A percentile compares a stretch with the other conserved stretches of the same genome.
phyloP scores from a whole-genome alignment of 92 coral and sea anemone species.

The Epizoanthus rinbou region DNA sequence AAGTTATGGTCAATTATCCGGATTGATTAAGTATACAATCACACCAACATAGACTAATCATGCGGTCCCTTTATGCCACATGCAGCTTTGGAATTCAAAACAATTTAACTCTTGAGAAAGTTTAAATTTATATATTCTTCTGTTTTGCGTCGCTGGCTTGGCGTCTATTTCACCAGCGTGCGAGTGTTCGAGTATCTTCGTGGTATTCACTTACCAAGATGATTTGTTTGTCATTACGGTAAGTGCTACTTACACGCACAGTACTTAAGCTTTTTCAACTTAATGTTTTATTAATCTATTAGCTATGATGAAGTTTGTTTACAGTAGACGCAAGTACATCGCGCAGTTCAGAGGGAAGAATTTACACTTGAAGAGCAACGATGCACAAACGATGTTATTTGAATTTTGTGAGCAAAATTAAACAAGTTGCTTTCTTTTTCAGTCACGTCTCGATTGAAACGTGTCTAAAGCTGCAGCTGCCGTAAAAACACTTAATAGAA shows the following conservation, averaged over 20 bases:
- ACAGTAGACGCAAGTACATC: neutral
- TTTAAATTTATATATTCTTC: conserved; percentile 11
- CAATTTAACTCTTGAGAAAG: conserved; percentile 15
- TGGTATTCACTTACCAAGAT: neutral
- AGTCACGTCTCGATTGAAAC: too few species aligned
- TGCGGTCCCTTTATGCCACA: conserved; percentile 12
- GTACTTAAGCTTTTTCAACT: neutral
- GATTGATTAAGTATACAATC: conserved; percentile 6
- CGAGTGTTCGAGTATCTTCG: neutral
- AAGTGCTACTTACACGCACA: conserved; percentile 7
- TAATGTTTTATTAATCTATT: conserved; percentile 19
- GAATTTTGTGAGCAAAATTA: too few species aligned
- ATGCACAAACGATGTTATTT: too few species aligned
- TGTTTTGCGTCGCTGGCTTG: neutral
- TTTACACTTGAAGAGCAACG: neutral
- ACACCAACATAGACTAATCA: conserved; percentile 15
- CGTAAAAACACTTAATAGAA: too few species aligned
- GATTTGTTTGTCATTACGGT: neutral
- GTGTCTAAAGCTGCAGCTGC: too few species aligned
- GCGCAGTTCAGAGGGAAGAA: neutral
- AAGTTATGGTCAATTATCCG: neutral
- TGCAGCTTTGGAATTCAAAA: conserved; percentile 30
- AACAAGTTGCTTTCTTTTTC: too few species aligned
- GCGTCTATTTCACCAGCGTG: conserved; percentile 7
- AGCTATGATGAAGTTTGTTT: conserved; percentile 17